Percentiles rank a stretch among this genome's conserved stretches.
Evolutionary conservation across 1,140 invertebrate species (phyloP).

Genomic region (Trissolcus basalis): DNA sequence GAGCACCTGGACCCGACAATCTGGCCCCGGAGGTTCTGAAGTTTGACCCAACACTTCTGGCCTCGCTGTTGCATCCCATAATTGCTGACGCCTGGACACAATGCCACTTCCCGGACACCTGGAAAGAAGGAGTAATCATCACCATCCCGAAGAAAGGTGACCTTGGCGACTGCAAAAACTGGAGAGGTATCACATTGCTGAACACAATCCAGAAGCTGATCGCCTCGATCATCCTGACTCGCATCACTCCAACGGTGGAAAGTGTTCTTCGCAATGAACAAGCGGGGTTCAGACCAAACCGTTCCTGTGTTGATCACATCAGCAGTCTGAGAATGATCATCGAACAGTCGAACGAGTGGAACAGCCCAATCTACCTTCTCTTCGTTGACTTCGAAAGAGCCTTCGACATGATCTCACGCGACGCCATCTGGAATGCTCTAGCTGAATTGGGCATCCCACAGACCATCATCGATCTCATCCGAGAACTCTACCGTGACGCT

Average conservation of each 20-base stretch:
- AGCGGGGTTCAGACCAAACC: slow-evolving; percentile 18
- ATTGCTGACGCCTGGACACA: slow-evolving; percentile 8
- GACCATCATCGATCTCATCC: slow-evolving; percentile 6
- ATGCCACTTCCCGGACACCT: slow-evolving; percentile 6
- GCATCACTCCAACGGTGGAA: slow-evolving; percentile 16
- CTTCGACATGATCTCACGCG: slow-evolving; percentile 13
- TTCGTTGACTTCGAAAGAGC: slow-evolving; percentile 21
- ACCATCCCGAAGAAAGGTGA: slow-evolving; percentile 5
- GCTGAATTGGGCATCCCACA: slow-evolving; percentile 5
- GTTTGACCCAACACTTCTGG: slow-evolving; percentile 1
- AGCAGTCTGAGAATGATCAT: slow-evolving; percentile 12
- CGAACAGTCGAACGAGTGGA: slow-evolving; percentile 9
- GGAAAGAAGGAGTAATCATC: slow-evolving; percentile 12
- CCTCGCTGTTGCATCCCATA: slow-evolving; percentile 16
- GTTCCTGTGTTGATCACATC: slow-evolving; percentile 18
- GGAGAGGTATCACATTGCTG: background rate
- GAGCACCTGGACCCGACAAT: slow-evolving; percentile 17
- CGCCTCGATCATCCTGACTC: slow-evolving; percentile 16
- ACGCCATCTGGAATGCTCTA: slow-evolving; percentile 9
- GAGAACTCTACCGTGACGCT: slow-evolving; percentile 10
- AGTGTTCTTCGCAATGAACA: slow-evolving; percentile 6
- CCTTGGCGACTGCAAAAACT: slow-evolving; percentile 5
- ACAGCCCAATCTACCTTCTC: slow-evolving; percentile 9
- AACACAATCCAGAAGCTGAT: slow-evolving; percentile 6
- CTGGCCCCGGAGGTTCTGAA: slow-evolving; percentile 16